phyloP scores from a whole-genome alignment of 2,113 vertebrate genomes.

The Dryoscopus gambensis region DNA sequence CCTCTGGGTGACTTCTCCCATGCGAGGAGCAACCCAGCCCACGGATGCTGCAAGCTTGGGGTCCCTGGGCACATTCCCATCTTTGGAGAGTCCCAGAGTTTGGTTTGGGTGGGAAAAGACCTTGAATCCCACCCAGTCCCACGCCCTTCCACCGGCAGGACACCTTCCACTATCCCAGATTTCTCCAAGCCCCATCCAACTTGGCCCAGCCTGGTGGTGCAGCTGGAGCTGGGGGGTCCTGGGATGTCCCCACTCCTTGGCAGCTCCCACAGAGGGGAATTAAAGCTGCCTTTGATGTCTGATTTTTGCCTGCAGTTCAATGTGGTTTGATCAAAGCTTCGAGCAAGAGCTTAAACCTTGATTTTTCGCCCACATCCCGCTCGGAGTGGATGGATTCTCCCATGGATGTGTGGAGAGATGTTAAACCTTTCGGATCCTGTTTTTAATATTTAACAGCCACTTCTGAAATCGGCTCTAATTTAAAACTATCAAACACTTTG shows the following conservation, averaged over 20 bases:
- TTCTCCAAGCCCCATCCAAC: neutral
- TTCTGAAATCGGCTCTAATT: neutral
- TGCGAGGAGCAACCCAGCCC: rapidly evolving
- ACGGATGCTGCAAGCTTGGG: neutral
- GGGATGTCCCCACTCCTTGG: neutral
- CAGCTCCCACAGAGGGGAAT: neutral
- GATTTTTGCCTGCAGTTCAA: neutral
- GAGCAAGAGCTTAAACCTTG: neutral
- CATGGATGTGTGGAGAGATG: neutral
- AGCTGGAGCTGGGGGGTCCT: neutral
- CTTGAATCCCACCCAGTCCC: neutral
- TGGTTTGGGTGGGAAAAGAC: neutral
- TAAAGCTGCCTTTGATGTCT: neutral
- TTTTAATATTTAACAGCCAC: neutral
- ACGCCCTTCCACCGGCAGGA: neutral
- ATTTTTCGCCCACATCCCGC: rapidly evolving
- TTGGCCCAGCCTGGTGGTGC: neutral
- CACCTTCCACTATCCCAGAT: rapidly evolving
- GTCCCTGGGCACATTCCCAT: rapidly evolving
- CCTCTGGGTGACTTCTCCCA: neutral
- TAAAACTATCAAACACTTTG: neutral
- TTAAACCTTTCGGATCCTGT: neutral
- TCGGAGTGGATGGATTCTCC: neutral
- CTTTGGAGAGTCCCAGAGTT: neutral
- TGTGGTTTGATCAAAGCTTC: neutral